Base-by-base conservation (phyloP, 1,140 invertebrate genomes). In the Hylaeus anthracinus region DNA sequence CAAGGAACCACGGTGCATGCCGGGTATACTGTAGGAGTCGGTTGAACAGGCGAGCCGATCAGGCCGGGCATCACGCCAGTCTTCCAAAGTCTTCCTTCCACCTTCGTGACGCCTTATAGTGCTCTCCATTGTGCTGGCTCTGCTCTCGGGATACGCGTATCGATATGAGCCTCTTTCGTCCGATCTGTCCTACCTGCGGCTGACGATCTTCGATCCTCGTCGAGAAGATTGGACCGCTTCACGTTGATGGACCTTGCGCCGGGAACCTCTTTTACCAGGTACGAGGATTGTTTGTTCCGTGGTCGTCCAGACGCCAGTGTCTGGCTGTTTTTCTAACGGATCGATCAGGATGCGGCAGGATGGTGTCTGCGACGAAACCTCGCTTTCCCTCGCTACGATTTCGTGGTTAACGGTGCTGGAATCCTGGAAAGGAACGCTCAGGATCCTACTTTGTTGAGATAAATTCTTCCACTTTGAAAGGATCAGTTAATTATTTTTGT, bases 51-150 rank as follows among this genome's bases (percentile, higher is more conserved):
- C 83, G 58, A 71, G 70, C 71, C 81, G 82, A 72, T 81, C 80
- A 69, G 72, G 78, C 71, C 79, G 83, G 79, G 86, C 82, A 86
- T 73, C 58, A 87, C 84, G 82, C 86, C 88, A 89, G 86, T 89
- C 85, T 72, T 70, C 61, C 73, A 81, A 75, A 81, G 76, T 80
- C 82, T 81, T 86, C 77, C 76, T 74, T 70, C 71, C n/a, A 75
- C 64, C 51, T 64, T 73, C 71, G 84, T 63, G 58, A 48, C 69
- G 82, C 58, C 80, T 48, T 48, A 51, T 51, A 45, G 48, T 58
- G 51, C 60, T 66, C 72, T 43, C 63, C 79, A 70, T 74, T 72
- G 60, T 65, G 64, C 60, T 43, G 14, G 64, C 64, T 26, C 48
- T 51, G 53, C n/a, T 26, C 5, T 56, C 15, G 9, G 12, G 12